phyloP scores from a whole-genome alignment of 2,888 invertebrate genomes.

The Drosophila paramelanica region DNA sequence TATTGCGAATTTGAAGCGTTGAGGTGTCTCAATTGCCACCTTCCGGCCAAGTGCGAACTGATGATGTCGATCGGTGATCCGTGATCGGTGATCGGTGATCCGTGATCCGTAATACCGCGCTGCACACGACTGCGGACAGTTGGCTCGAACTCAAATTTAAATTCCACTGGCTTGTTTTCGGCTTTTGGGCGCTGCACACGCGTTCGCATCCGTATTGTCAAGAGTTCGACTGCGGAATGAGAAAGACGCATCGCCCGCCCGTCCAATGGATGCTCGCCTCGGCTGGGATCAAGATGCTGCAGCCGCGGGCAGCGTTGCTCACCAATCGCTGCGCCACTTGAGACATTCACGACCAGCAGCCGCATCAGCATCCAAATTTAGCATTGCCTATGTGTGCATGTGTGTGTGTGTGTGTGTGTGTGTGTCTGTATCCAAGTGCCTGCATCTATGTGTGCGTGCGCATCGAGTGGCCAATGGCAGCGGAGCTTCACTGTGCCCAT shows the following conservation, averaged over 20 bases:
- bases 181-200: constrained; percentile 33
- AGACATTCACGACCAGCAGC: constrained; percentile 26
- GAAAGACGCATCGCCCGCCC: constrained; percentile 34
- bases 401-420: constrained; percentile 6
- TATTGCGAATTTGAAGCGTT: constrained; percentile 64
- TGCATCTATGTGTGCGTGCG: constrained; percentile 6
- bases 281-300: constrained; percentile 17
- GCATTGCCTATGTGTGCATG: constrained; percentile 13
- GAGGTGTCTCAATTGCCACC: constrained; percentile 82
- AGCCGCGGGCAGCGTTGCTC: constrained; percentile 22
- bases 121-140: constrained; percentile 23
- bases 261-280: constrained; percentile 45
- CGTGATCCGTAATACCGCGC: constrained; percentile 17
- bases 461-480: constrained; percentile 38
- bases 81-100: constrained; percentile 17
- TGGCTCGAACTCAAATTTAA: constrained; percentile 26
- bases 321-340: constrained; percentile 60
- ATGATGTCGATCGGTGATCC: constrained; percentile 36
- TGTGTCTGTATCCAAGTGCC: background rate
- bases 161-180: constrained; percentile 11
- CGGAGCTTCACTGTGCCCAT: constrained; percentile 9
- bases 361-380: constrained; percentile 55
- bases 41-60: constrained; percentile 70
- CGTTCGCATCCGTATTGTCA: constrained; percentile 67
- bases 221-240: constrained; percentile 79